Evolutionary conservation across 92 coral and sea anemone species (phyloP), one percentile per base, ranked within the genome.

Genomic region (Metridium senile): DNA sequence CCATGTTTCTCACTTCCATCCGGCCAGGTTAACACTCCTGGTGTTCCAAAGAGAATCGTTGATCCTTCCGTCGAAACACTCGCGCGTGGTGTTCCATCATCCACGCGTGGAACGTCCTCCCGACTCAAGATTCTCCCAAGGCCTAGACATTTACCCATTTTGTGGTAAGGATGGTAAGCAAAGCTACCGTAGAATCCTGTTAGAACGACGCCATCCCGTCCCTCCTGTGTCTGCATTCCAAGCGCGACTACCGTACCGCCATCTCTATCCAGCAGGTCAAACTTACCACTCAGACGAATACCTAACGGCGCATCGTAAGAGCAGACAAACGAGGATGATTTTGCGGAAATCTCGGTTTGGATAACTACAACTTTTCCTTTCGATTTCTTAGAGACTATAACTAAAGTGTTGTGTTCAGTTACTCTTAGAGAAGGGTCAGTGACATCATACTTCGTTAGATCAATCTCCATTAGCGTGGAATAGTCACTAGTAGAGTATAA

Each of bases 1-100:
- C 99, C 99, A 13, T 79, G 30, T 3, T 69, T 61, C 62, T 89
- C 97, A 29, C 86, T 80, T 51, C 78, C 78, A 21, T 80, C 92
- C 23, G 99, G 97, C 96, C 97, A 96, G 2, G 99, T 86, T 71
- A 80, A 76, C 6, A 85, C 86, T 35, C 77, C 91, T 1, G 99
- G 99, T 11, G 97, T 86, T 9, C 99, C 99, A 43, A 96, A 75
- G 21, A 96, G 64, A 26, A 96, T 68, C 61, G 84, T 86, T 26
- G 87, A 66, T 7, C 74, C 90, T 8, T 39, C 54, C 21, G 91
- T 75, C 25, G 87, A 43, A 0, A 96, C 97, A 13, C 96, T 78
- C 8, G 94, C 90, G 9, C 96, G 77, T 19, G 88, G 89, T 31
- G 78, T 35, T 0, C 97, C 99, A 68, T 96, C 93, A 69, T 96